Base-by-base conservation (phyloP, 2,888 invertebrate species). In the Malthinus flaveolus region DNA sequence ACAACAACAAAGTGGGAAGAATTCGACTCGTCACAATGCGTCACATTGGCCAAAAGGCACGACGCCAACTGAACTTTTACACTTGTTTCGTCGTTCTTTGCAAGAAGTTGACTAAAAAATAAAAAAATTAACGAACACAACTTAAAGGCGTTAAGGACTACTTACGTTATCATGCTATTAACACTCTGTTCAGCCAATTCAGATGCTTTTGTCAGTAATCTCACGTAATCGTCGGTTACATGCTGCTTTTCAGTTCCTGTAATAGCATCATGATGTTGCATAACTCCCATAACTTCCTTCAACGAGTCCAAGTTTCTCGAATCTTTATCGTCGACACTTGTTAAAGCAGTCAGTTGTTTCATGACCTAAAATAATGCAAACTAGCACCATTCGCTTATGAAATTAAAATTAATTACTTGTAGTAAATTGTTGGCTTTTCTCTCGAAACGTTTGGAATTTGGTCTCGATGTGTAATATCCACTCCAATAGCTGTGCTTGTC, bases 221-320 rank as follows among this genome's bases (percentile, higher is more conserved):
- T 79, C 32, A 89, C 87, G 75, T 98, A 98, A 78, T 98, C 97
- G 47, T 86, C 75, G 0, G 95, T 90, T 0, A 98, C 90, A 75
- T 89, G 83, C 75, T 94, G 85, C 75, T 93, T 89, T 73, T 91
- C 91, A 0, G 92, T 93, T 1, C 92, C 92, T 0, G 93, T 91
- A 1, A 96, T 86, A 10, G 84, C 93, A 74, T 96, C 95, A 73
- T 97, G 96, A 73, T 97, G 95, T 74, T 96, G 95, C 87, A 91
- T 87, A 1, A 90, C 79, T 3, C 89, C 90, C 86, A 90, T 87
- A 0, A 85, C 86, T 65, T 87, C 85, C 3, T 86, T 85, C 11
- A 91, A 81, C 36, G 82, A 80, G 45, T 84, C 79, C 12, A 89
- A 68, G 32, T 60, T 49, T 0, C 83, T 80, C 7, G 82, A 81